phyloP scores from a whole-genome alignment of 2,888 invertebrate species.

The Xestoiulus laeticollis region DNA sequence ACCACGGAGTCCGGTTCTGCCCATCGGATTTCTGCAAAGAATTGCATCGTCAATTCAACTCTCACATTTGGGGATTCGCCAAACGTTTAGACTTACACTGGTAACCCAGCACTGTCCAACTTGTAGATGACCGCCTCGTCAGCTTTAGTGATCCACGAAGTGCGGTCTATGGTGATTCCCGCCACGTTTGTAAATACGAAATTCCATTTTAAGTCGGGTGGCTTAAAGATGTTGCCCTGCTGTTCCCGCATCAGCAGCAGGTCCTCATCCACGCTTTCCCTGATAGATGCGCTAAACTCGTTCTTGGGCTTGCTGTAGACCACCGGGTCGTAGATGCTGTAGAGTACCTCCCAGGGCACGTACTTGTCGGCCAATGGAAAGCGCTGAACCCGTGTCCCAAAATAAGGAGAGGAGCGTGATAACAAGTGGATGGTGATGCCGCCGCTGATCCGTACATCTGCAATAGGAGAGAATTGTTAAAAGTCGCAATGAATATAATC shows the following conservation, averaged over 20 bases:
- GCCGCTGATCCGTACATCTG: constrained; percentile 53
- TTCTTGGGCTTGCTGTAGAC: constrained; percentile 60
- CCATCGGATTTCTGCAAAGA: constrained; percentile 62
- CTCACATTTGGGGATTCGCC: background rate
- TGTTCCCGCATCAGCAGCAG: constrained; percentile 59
- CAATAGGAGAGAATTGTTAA: background rate
- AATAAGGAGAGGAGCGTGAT: constrained; percentile 63
- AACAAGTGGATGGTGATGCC: constrained; percentile 60
- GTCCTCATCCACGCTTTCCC: constrained; percentile 62
- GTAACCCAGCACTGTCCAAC: constrained; percentile 59
- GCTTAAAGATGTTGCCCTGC: constrained; percentile 51
- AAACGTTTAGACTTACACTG: constrained; percentile 56
- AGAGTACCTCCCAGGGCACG: constrained; percentile 64
- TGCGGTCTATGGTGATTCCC: constrained; percentile 59
- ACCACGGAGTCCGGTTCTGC: constrained; percentile 63
- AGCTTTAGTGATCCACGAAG: constrained; percentile 58
- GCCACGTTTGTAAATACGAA: constrained; percentile 58
- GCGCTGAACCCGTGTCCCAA: constrained; percentile 62
- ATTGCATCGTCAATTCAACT: constrained; percentile 31
- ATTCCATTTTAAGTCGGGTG: constrained; percentile 59
- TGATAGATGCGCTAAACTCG: constrained; percentile 60
- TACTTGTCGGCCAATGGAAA: constrained; percentile 65
- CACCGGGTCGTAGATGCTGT: constrained; percentile 63
- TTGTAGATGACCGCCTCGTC: constrained; percentile 57
- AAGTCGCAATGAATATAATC: background rate